Percentiles rank a stretch among this genome's conserved stretches.
Conservation (phyloP, 2,888 invertebrate genomes). For the Polydesmus complanatus region DNA sequence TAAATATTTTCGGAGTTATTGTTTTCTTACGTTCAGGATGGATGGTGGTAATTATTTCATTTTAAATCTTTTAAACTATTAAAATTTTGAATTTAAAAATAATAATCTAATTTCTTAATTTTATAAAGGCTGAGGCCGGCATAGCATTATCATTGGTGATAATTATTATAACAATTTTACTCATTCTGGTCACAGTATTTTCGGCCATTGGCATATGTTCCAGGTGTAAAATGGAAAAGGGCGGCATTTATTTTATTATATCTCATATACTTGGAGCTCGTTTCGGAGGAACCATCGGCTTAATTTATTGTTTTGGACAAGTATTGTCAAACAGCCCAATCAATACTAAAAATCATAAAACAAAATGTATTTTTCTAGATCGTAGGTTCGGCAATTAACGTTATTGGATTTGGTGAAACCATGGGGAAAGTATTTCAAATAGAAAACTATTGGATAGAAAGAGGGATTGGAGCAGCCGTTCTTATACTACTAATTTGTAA, state of each 20-base stretch:
- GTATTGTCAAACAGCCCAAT: conserved; percentile 28
- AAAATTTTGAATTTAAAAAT: background rate
- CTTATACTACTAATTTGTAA: conserved; percentile 60
- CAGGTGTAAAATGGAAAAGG: conserved; percentile 83
- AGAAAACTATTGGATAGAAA: conserved; percentile 58
- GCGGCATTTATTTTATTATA: conserved; percentile 91
- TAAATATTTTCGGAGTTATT: conserved; percentile 95
- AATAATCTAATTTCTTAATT: background rate
- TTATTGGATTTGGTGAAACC: conserved; percentile 92
- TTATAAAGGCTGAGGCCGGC: conserved; percentile 38
- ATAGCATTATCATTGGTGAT: conserved; percentile 36
- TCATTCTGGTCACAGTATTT: conserved; percentile 79
- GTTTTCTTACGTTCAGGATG: conserved; percentile 92
- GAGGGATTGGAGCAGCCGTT: conserved; percentile 75
- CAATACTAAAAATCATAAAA: background rate
- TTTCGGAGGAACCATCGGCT: conserved; percentile 80
- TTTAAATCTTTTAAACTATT: background rate
- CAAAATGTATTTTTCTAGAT: conserved; percentile 45
- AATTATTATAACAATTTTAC: conserved; percentile 50
- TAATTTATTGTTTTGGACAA: conserved; percentile 93
- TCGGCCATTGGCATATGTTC: conserved; percentile 95
- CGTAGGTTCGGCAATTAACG: conserved; percentile 89
- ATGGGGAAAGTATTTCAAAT: conserved; percentile 70
- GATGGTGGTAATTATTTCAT: conserved; percentile 56
- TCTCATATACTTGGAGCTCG: conserved; percentile 87